Evolutionary conservation across 2,797 vertebrate species (phyloP).

Genomic region (Sandelia bainsii): DNA sequence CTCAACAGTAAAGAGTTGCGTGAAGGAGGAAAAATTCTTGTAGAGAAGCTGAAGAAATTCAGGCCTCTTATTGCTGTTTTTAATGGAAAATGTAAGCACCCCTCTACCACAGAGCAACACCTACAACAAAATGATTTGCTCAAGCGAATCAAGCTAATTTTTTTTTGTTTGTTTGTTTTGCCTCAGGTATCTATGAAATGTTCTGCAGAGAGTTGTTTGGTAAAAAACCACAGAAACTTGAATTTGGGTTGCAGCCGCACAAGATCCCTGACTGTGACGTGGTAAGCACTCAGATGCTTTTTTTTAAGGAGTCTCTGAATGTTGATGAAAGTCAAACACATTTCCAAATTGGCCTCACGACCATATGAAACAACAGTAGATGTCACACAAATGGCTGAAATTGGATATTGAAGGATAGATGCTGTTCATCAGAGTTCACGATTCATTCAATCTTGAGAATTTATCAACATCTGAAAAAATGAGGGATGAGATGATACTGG

Average conservation of each 20-base stretch:
- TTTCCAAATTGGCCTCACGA: background rate
- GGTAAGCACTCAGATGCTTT: constrained; percentile 79
- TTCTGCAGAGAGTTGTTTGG: constrained; percentile 99
- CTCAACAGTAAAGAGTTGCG: constrained; percentile 94
- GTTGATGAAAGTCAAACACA: background rate
- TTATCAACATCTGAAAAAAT: background rate
- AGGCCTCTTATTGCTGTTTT: constrained; percentile 98
- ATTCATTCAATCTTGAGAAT: background rate
- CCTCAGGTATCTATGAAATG: constrained; percentile 97
- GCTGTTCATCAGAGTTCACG: too few relatives aligned
- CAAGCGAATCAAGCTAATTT: constrained; percentile 4
- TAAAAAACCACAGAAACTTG: constrained; percentile 93
- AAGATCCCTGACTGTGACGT: constrained; percentile 97
- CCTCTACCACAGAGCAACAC: background rate
- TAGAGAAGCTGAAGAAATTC: constrained; percentile 95
- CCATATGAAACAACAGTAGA: background rate
- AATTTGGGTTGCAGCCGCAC: constrained; percentile 97
- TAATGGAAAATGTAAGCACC: constrained; percentile 91
- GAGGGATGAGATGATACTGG: background rate
- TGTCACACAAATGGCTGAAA: background rate
- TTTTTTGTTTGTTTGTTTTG: background rate
- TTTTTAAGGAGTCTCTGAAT: background rate
- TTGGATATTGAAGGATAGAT: background rate
- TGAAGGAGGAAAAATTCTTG: constrained; percentile 97
- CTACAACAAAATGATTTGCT: background rate